Conservation (phyloP, 92 coral and sea anemone genomes). For the Micromussa lordhowensis region DNA sequence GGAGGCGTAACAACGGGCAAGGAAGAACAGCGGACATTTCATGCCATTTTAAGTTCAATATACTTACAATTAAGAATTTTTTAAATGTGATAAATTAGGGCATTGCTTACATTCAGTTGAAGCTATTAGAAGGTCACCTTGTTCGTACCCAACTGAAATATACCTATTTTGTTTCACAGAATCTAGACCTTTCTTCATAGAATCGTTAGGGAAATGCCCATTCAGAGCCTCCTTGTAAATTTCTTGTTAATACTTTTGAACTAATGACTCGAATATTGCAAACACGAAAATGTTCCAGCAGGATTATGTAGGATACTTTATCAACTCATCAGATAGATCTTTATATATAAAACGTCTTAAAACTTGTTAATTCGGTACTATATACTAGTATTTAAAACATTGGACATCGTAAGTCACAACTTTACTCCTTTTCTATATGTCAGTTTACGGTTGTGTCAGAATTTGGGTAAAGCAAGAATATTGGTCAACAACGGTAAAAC, state of each 20-base stretch:
- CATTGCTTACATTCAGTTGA: not conserved
- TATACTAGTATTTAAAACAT: not conserved
- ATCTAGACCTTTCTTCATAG: not conserved
- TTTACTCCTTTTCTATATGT: not conserved
- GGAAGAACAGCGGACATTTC: not conserved
- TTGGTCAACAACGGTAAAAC: not conserved
- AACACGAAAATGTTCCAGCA: not conserved
- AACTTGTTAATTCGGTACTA: not conserved
- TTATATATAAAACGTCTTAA: not conserved
- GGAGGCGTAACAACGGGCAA: not conserved
- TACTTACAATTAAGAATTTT: conserved; percentile 1
- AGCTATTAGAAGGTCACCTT: not conserved
- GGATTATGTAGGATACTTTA: not conserved
- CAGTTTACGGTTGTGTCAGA: not conserved
- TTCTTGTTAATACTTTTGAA: not conserved
- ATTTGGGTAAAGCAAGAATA: not conserved
- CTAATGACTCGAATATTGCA: not conserved
- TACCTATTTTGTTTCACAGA: not conserved
- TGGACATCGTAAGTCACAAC: not conserved
- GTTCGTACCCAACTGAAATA: not conserved
- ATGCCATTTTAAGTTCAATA: not conserved
- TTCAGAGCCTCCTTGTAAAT: not conserved
- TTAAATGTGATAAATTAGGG: conserved; percentile 6
- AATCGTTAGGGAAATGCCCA: no score
- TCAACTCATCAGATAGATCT: not conserved